A percentile compares a stretch with the other conserved stretches of the same genome.
Evolutionary conservation across 2,888 invertebrate species (phyloP).

Genomic region (Caenorhabditis zanzibari): DNA sequence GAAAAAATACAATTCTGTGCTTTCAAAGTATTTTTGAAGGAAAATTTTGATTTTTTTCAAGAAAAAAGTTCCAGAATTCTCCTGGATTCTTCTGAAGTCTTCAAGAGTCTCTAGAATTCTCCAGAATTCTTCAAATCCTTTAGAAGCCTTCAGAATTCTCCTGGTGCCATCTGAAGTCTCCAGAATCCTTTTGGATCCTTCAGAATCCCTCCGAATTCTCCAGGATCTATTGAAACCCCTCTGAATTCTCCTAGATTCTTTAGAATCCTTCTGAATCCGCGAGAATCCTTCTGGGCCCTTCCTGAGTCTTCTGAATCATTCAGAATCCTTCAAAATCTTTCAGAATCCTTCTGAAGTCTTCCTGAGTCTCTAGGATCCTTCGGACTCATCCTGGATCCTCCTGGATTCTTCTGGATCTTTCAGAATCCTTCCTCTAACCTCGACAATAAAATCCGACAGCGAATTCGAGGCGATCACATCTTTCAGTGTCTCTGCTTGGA

Average conservation of each 20-base stretch:
- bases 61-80: no score
- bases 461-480: slow-evolving; percentile 56
- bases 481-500: slow-evolving; percentile 49
- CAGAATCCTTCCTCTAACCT: slow-evolving; percentile 20
- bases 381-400: no score
- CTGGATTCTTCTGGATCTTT: neutral
- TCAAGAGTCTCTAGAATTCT: no score
- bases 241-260: no score
- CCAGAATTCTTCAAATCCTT: neutral
- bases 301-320: no score
- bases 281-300: no score
- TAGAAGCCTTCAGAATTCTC: neutral
- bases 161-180: neutral
- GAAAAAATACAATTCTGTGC: no score
- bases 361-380: no score
- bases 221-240: no score
- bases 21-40: no score
- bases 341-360: no score
- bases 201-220: neutral
- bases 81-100: neutral
- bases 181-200: neutral
- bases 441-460: slow-evolving; percentile 39
- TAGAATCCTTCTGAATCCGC: neutral
- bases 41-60: neutral
- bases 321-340: no score